These are phyloP conservation scores for Synanceia verrucosa DNA, from an alignment of 2,797 vertebrate species.

Conservation along the genomic window DNA sequence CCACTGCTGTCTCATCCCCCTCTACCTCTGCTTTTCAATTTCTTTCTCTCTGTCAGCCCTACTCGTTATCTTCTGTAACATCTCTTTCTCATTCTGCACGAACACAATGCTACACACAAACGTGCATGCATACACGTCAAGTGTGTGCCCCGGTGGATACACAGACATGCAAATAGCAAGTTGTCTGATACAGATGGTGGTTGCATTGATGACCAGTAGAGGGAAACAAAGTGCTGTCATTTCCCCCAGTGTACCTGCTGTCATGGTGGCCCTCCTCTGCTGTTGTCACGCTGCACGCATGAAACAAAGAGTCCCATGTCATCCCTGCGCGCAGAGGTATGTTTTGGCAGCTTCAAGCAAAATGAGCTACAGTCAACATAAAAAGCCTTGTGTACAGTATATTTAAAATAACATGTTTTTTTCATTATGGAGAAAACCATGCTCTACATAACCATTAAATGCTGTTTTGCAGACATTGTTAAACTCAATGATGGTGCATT, in stretches of 20 bases:
- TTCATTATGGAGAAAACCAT: neutral
- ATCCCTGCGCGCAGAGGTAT: constrained; percentile 16
- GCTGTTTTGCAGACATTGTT: neutral
- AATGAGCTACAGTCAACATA: constrained; percentile 9
- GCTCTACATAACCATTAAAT: neutral
- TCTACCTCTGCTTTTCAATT: neutral
- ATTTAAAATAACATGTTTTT: neutral
- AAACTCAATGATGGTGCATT: constrained; percentile 13
- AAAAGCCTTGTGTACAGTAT: neutral
- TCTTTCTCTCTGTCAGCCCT: constrained; percentile 4
- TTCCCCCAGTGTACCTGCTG: constrained; percentile 12
- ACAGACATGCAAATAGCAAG: constrained; percentile 18
- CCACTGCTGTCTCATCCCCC: neutral
- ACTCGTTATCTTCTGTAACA: neutral
- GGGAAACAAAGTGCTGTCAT: constrained; percentile 77
- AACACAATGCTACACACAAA: neutral
- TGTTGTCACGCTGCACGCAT: constrained; percentile 47
- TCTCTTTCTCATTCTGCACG: neutral
- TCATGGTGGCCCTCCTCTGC: constrained; percentile 45
- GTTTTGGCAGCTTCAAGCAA: constrained; percentile 28
- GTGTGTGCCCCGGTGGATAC: neutral
- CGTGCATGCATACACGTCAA: neutral
- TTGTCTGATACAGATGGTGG: constrained; percentile 20
- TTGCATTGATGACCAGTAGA: constrained; percentile 72
- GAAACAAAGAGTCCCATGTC: constrained; percentile 42